Conservation (phyloP, 2,797 vertebrate species). For the Siniperca scherzeri region DNA sequence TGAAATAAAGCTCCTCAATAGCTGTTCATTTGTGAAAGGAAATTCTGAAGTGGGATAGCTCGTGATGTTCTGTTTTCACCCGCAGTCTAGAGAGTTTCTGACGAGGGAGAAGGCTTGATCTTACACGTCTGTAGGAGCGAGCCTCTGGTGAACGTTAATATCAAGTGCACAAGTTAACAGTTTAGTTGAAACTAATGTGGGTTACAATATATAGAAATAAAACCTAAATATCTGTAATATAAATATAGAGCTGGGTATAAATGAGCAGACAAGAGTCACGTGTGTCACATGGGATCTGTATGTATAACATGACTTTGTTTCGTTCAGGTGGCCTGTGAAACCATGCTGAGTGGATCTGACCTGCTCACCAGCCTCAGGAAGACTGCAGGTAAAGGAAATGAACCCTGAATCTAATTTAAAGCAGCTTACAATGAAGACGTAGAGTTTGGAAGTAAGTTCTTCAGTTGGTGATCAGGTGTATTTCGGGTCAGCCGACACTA, state of each 20-base stretch:
- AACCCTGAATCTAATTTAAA: neutral
- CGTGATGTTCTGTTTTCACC: too few species aligned
- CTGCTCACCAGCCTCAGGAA: conserved; percentile 87
- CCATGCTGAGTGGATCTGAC: conserved; percentile 83
- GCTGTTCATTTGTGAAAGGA: too few species aligned
- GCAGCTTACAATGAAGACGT: too few species aligned
- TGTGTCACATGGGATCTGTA: neutral
- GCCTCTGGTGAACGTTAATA: too few species aligned
- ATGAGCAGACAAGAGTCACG: neutral
- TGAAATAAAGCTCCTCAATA: too few species aligned
- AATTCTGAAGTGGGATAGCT: too few species aligned
- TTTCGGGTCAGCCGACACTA: conserved; percentile 25
- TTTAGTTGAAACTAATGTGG: too few species aligned
- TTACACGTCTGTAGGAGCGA: too few species aligned
- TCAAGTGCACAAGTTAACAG: too few species aligned
- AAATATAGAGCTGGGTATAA: neutral
- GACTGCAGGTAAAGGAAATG: conserved; percentile 84
- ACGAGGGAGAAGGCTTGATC: too few species aligned
- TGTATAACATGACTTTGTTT: neutral
- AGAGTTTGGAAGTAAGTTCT: neutral
- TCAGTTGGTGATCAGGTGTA: neutral
- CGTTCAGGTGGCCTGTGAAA: conserved; percentile 89
- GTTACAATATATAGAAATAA: neutral
- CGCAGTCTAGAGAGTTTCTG: too few species aligned
- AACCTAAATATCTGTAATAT: neutral